Base-by-base conservation (phyloP, 2,888 invertebrate species). In the Stegophylla sp. region DNA sequence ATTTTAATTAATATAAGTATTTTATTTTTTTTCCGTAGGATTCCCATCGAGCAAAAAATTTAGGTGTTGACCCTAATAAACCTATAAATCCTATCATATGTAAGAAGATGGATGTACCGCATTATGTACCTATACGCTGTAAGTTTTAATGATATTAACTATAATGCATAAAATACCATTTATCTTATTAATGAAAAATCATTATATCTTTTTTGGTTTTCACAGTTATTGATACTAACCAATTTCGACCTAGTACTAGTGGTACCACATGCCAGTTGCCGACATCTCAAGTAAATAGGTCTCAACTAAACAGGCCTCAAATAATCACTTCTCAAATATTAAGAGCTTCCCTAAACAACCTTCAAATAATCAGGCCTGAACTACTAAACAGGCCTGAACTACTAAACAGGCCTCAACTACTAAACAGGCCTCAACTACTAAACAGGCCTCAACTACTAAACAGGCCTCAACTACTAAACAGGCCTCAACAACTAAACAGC, bases 101-200 rank as follows among this genome's bases (percentile, higher is more conserved):
- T 3, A 74, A 13, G 1, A 34, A 5, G 2, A 48, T 63, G 73
- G 61, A n/a, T n/a, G n/a, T n/a, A n/a, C n/a, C n/a, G n/a, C 10
- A 28, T 28, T 12, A 28, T 41, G 1, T 73, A 43, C 45, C 73
- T 45, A 5, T 73, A 48, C 63, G 28, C 48, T 17, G 61, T 73
- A 13, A 26, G 79, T 74, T 12, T 12, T 51, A 43, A 43, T 64
- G 12, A 51, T 51, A 51, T 17, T 51, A 13, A 51, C 17, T 17
- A n/a, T n/a, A n/a, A n/a, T 51, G 34, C 17, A 17, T 51, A 17
- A n/a, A n/a, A n/a, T n/a, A n/a, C n/a, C n/a, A n/a, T n/a, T n/a
- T 51, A 51, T 51, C 1, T 51, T 56, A 56, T 56, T 28, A 61
- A 48, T 69, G 17, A 34, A 34, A 34, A n/a, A n/a, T n/a, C 34